Evolutionary conservation across 2,113 vertebrate species (phyloP), one percentile per base, ranked within the genome.

Genomic region (Podocnemis expansa): DNA sequence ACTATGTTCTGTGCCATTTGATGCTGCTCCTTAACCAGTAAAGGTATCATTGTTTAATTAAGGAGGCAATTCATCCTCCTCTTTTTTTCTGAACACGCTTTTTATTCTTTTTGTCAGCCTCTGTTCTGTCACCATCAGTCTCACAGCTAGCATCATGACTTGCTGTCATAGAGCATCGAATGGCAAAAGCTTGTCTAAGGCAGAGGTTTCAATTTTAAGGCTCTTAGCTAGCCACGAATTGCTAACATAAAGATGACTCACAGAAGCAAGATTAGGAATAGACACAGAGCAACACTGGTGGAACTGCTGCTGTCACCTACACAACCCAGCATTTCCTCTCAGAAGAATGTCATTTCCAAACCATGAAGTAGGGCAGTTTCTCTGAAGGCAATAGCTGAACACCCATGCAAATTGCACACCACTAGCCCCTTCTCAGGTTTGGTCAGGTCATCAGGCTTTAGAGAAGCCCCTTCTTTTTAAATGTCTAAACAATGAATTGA

Each of bases 241-340:
- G 67, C 43, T 6, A 87, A 75, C 1, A n/a, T 2, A 51, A 13
- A 12, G 8, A 2, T 19, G 5, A 85, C 22, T 51, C 47, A 93
- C 67, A 87, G 16, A n/a, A n/a, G n/a, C n/a, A n/a, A 86, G 21
- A 38, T 0, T 0, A 87, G 4, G n/a, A 82, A 13, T n/a, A 2
- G 45, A 51, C 49, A 78, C 8, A 10, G 14, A 76, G 54, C 82
- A 89, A 51, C 10, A 31, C 27, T 78, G 84, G 67, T 58, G 14
- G 5, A 54, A 8, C 31, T 89, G 22, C 8, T 51, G 49, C 14
- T 51, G 49, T 13, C 49, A 51, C 49, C 49, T 51, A 51, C 49
- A 51, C 11, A 13, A 10, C 49, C 49, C 49, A 51, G 49, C 49
- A 12, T 51, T 51, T 51, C 49, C 49, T 51, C 49, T 51, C 49